Evolutionary conservation across 2,888 invertebrate species (phyloP), one percentile per base, ranked within the genome.

Genomic region (Muschampia plurimacula): DNA sequence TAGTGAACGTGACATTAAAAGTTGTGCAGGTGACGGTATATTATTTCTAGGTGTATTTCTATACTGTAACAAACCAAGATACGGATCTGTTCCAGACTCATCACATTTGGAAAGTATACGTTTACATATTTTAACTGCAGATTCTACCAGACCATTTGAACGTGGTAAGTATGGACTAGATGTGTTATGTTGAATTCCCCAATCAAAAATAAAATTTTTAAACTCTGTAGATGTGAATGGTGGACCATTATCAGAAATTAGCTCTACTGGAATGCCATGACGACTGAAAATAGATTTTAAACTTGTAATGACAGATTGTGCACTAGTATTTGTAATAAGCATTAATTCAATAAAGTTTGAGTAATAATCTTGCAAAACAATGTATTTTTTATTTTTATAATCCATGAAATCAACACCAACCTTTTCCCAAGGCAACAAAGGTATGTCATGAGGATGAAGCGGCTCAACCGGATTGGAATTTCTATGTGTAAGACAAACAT

Each of bases 311-410:
- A 36, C 32, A 13, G 13, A 2, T n/a, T 65, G 28, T 6, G 65
- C 65, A n/a, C 8, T 74, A 46, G 68, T 69, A 65, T 60, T 74
- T 69, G 55, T 60, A 13, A 76, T n/a, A 13, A 46, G 9, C 72
- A 68, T 72, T 63, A 79, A 63, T 73, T 77, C 78, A 67, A 78
- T 77, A 69, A 67, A 79, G 64, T 79, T 78, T 59, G 80, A 80
- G 62, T 76, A 80, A 75, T 78, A 78, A 73, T 77, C 79, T 65
- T 75, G 63, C 7, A 77, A 32, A 13, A 77, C 74, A 46, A 77
- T 46, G 60, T 73, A 75, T 75, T 73, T 77, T 69, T 74, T 70
- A 57, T 41, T 32, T 68, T 78, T 77, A 75, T 69, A 76, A 60
- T 77, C 73, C 52, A 79, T 55, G 71, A 76, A 77, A 78, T 78